Conservation (phyloP, 2,888 invertebrate genomes). For the Troilus luridus region DNA sequence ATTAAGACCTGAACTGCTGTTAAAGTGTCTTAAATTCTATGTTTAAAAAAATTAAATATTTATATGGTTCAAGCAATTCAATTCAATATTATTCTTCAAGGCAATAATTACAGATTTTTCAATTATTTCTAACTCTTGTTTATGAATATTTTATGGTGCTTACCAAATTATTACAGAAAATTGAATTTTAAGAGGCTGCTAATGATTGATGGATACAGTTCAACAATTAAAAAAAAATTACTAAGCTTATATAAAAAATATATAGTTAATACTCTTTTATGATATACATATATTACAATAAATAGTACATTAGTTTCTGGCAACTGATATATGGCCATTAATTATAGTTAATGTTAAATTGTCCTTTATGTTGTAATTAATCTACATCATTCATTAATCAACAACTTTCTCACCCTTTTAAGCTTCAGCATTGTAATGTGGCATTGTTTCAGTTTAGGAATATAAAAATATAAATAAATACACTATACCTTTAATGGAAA, state of each 20-base stretch:
- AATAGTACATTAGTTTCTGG: constrained; percentile 43
- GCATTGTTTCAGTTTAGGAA: not conserved
- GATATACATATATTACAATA: not conserved
- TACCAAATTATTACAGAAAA: not conserved
- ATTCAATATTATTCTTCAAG: too few relatives aligned
- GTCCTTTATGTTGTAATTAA: not conserved
- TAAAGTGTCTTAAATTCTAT: too few relatives aligned
- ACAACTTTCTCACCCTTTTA: not conserved
- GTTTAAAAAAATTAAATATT: too few relatives aligned
- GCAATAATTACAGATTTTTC: too few relatives aligned
- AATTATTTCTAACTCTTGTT: too few relatives aligned
- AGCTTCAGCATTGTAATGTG: constrained; percentile 37
- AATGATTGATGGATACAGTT: not conserved
- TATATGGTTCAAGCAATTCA: too few relatives aligned
- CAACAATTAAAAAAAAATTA: not conserved
- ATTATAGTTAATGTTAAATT: not conserved
- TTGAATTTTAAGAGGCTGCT: not conserved
- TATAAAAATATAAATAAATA: not conserved
- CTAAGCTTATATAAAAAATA: not conserved
- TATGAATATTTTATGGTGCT: not conserved
- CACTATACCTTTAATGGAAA: not conserved
- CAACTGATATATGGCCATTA: constrained; percentile 29
- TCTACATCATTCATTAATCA: not conserved
- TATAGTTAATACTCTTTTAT: not conserved
- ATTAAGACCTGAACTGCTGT: too few relatives aligned